These are phyloP conservation scores for Sarotherodon lohbergeri DNA, from an alignment of 2,113 vertebrate species.

Conservation along the genomic window DNA sequence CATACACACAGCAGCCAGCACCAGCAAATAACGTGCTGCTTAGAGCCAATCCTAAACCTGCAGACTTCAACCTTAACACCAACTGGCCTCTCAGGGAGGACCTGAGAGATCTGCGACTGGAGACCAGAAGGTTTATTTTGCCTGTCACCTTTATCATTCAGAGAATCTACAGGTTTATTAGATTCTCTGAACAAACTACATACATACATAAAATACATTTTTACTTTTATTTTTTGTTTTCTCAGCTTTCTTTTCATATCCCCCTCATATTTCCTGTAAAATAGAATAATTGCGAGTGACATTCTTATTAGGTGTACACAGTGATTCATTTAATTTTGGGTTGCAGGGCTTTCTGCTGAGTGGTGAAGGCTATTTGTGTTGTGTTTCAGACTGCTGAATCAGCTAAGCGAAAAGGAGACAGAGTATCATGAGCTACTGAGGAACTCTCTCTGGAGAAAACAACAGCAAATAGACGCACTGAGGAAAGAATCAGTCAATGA, in stretches of 20 bases:
- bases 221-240: neutral
- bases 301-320: neutral
- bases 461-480: constrained; percentile 50
- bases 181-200: neutral
- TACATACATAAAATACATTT: neutral
- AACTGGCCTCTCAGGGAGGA: constrained; percentile 56
- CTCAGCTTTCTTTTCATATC: neutral
- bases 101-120: constrained; percentile 66
- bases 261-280: neutral
- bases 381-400: constrained; percentile 73
- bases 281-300: neutral
- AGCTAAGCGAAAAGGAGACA: constrained; percentile 78
- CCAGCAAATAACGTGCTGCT: neutral
- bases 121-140: constrained; percentile 74
- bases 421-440: constrained; percentile 78
- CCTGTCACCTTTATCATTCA: neutral
- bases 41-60: neutral
- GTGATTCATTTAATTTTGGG: neutral
- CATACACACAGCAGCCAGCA: neutral
- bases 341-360: constrained; percentile 1
- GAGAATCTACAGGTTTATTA: neutral
- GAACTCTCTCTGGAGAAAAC: constrained; percentile 41
- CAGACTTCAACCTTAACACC: neutral
- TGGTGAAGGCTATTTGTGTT: constrained; percentile 1
- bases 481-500: neutral